These are phyloP conservation scores for Caenorhabditis latens DNA, from an alignment of 1,140 invertebrate species.

Conservation along the genomic window DNA sequence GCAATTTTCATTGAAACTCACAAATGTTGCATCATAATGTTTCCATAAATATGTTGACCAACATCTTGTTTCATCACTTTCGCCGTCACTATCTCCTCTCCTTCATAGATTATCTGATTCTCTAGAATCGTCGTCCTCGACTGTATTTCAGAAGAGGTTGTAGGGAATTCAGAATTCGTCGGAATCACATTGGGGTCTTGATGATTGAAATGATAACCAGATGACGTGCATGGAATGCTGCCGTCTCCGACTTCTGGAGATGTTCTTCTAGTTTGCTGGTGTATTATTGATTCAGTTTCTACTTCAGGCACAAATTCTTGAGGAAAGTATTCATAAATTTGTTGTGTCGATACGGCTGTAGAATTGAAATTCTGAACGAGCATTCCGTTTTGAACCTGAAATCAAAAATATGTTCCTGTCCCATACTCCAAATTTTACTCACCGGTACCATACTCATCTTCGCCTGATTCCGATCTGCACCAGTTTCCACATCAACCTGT, in stretches of 20 bases:
- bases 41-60: no score
- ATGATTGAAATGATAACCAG: background rate
- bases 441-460: background rate
- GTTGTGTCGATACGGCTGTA: background rate
- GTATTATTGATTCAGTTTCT: background rate
- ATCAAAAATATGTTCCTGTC: background rate
- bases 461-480: background rate
- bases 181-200: background rate
- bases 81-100: background rate
- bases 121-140: no score
- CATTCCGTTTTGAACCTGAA: slow-evolving; percentile 10
- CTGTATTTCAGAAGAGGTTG: background rate
- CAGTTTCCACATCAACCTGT: background rate
- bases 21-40: no score
- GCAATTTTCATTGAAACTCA: no score
- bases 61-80: background rate
- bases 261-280: background rate
- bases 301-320: slow-evolving; percentile 24
- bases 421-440: background rate
- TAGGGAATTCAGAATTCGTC: background rate
- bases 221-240: background rate
- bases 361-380: background rate
- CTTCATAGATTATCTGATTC: background rate
- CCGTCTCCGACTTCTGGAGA: background rate
- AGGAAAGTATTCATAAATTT: background rate